Evolutionary conservation across 2,113 vertebrate genomes (phyloP).

Genomic region (Cichladusa arquata): DNA sequence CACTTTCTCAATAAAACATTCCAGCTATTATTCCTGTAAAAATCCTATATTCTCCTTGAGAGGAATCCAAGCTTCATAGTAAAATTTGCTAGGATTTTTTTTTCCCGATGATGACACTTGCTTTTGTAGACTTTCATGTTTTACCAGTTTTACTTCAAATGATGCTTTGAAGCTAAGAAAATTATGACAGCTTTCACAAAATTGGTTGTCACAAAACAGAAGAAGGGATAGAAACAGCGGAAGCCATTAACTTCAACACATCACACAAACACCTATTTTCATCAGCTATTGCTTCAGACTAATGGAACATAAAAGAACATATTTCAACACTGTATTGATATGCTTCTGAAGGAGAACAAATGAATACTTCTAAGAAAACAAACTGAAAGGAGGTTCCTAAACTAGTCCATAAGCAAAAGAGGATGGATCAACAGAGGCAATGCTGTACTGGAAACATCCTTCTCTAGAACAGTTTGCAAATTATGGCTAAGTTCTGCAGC

Average conservation of each 20-base stretch:
- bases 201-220: not conserved
- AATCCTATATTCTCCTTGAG: not conserved
- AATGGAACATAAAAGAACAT: not conserved
- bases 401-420: not conserved
- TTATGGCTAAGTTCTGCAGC: not conserved
- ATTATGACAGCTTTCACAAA: not conserved
- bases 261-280: not conserved
- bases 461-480: not conserved
- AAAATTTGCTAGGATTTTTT: not conserved
- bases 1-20: not conserved
- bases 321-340: not conserved
- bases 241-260: not conserved
- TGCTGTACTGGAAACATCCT: not conserved
- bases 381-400: not conserved
- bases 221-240: not conserved
- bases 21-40: not conserved
- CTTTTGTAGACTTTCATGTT: not conserved
- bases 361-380: not conserved
- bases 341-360: not conserved
- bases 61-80: not conserved
- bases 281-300: not conserved
- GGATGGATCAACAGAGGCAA: not conserved
- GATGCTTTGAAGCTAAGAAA: not conserved
- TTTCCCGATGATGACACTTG: rapidly evolving
- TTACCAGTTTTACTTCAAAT: not conserved